Percentiles rank a stretch among this genome's conserved stretches.
These are phyloP conservation scores for Caprella mutica DNA, from an alignment of 2,888 invertebrate genomes.

Conservation along the genomic window DNA sequence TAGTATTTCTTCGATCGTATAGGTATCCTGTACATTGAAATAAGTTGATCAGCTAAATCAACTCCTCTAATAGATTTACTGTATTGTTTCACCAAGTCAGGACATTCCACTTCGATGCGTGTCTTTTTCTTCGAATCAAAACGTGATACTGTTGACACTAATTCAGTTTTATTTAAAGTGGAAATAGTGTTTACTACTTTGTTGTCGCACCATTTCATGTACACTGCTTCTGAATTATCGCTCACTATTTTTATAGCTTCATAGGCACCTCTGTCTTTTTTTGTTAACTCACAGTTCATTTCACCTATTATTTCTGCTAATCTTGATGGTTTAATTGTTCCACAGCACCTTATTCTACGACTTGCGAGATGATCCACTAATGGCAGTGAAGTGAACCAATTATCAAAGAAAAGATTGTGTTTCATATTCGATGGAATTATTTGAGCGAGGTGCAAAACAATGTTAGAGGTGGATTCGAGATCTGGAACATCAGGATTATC, in stretches of 20 bases:
- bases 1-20: slow-evolving; percentile 15
- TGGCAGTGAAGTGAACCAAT: slow-evolving; percentile 12
- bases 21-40: too few species aligned
- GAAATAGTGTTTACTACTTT: slow-evolving; percentile 7
- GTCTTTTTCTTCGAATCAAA: slow-evolving; percentile 12
- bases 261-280: slow-evolving; percentile 8
- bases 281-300: slow-evolving; percentile 6
- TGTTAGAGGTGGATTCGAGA: too few species aligned
- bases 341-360: slow-evolving; percentile 15
- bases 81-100: slow-evolving; percentile 11
- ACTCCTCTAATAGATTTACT: slow-evolving; percentile 8
- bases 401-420: slow-evolving; percentile 6
- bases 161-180: neutral
- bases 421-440: neutral
- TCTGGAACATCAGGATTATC: too few species aligned
- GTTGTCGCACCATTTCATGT: slow-evolving; percentile 14
- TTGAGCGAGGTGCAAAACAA: too few species aligned
- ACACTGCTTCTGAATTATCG: neutral
- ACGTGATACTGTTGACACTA: neutral
- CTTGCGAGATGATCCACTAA: slow-evolving; percentile 12
- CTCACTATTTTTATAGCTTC: slow-evolving; percentile 10
- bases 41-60: too few species aligned
- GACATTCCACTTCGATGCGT: slow-evolving; percentile 12
- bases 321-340: slow-evolving; percentile 9
- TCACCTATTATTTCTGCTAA: slow-evolving; percentile 1